phyloP scores from a whole-genome alignment of 1,140 invertebrate genomes.

The Trissolcus basalis region DNA sequence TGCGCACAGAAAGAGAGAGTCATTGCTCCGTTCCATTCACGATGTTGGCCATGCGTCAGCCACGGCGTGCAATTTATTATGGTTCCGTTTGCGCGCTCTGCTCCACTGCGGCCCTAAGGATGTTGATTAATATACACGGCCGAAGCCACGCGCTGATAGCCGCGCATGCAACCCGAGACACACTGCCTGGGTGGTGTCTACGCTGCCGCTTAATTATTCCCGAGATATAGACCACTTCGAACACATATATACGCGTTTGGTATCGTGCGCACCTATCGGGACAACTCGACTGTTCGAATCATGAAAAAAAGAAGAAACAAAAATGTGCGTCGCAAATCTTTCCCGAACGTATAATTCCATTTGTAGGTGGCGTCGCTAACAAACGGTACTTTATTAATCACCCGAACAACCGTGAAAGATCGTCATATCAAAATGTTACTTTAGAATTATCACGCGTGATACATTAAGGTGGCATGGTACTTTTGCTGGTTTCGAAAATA shows the following conservation, averaged over 20 bases:
- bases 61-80: constrained; percentile 55
- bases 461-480: too few species aligned
- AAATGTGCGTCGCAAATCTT: too few species aligned
- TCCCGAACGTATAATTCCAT: too few species aligned
- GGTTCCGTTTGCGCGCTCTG: constrained; percentile 58
- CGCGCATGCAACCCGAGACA: constrained; percentile 50
- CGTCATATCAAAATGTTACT: too few species aligned
- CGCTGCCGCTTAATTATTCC: constrained; percentile 60
- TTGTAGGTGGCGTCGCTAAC: too few species aligned
- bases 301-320: too few species aligned
- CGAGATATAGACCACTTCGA: constrained; percentile 56
- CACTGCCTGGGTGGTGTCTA: constrained; percentile 57
- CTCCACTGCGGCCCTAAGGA: constrained; percentile 55
- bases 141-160: constrained; percentile 58
- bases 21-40: constrained; percentile 46
- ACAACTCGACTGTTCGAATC: too few species aligned
- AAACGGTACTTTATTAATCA: too few species aligned
- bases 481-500: too few species aligned
- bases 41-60: constrained; percentile 57
- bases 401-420: too few species aligned
- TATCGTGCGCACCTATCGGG: constrained; percentile 27
- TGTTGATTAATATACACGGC: constrained; percentile 62
- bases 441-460: too few species aligned
- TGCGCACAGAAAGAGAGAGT: constrained; percentile 38
- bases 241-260: too few species aligned